Percentiles rank a stretch among this genome's conserved stretches.
Conservation (phyloP, 2,888 invertebrate genomes). For the Spilarctia lutea region DNA sequence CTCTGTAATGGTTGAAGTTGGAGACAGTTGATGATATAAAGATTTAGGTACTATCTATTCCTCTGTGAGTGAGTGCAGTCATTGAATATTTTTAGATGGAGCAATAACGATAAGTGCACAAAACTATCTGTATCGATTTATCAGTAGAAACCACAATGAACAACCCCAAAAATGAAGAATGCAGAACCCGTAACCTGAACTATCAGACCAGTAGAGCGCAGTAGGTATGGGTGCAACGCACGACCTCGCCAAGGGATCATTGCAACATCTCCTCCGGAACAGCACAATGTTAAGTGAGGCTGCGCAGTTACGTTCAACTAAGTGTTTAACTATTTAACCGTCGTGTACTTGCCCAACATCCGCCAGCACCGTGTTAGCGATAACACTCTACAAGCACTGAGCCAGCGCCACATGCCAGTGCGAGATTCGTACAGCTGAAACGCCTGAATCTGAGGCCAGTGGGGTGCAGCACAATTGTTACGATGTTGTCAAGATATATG, state of each 20-base stretch:
- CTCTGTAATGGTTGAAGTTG: no score
- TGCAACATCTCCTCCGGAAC: constrained; percentile 17
- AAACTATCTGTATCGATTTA: neutral
- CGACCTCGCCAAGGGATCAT: constrained; percentile 4
- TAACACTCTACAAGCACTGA: neutral
- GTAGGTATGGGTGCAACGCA: no score
- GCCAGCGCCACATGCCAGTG: neutral
- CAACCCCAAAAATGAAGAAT: neutral
- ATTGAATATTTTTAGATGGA: no score
- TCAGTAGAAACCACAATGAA: neutral
- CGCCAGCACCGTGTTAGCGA: constrained; percentile 2
- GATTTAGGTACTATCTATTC: no score
- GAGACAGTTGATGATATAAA: no score
- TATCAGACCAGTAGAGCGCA: neutral
- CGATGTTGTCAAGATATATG: neutral
- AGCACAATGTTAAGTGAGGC: constrained; percentile 7
- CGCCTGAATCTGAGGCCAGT: neutral
- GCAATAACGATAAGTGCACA: neutral
- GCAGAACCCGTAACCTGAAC: neutral
- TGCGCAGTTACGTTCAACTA: constrained; percentile 6
- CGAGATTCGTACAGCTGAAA: no score
- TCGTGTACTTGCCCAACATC: constrained; percentile 10
- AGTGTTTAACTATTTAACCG: constrained; percentile 14
- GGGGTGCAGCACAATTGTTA: neutral
- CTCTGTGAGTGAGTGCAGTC: no score